Base-by-base conservation (phyloP, 2,113 vertebrate species). In the Perccottus glenii region DNA sequence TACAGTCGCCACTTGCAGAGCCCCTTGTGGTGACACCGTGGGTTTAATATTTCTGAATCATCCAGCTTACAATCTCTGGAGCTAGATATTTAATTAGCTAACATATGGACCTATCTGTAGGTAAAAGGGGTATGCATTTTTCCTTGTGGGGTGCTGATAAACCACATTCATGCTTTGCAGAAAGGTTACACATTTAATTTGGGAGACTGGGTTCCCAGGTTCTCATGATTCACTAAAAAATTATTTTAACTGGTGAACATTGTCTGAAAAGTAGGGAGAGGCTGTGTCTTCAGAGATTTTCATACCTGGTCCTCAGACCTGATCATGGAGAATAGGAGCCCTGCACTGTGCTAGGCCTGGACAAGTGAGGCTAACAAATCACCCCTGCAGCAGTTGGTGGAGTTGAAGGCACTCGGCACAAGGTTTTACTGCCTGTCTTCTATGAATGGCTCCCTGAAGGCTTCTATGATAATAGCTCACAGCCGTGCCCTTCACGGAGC, bases 371-470 rank as follows among this genome's bases (percentile, higher is more conserved):
- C 85, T 84, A 88, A 86, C 88, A 91, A 90, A 90, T 91, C 90
- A 90, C 80, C 75, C 77, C 82, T 84, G 73, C 83, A 84, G 86
- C 73, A 88, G 74, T 82, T 75, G 65, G 78, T 80, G 59, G 75
- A 88, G 87, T 88, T 85, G 88, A 89, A 90, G 83, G 87, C 80
- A 71, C 81, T 88, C 52, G 50, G 86, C 57, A 49, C 83, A 82
- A 89, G 85, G 85, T 90, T 91, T 92, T 91, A 91, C 80, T 88
- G 88, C 83, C 87, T 86, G 88, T 85, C 88, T 88, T 88, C 81
- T 73, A 80, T 85, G 89, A 90, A 91, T 81, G 81, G 85, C 86
- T 90, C 89, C 88, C 90, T 50, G 87, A 87, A 88, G 90, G 87
- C 87, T 79, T 65, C 75, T 83, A 80, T 86, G 84, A 89, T 87